Conservation (phyloP, 1,140 invertebrate genomes). For the Hydropsyche tenuis region DNA sequence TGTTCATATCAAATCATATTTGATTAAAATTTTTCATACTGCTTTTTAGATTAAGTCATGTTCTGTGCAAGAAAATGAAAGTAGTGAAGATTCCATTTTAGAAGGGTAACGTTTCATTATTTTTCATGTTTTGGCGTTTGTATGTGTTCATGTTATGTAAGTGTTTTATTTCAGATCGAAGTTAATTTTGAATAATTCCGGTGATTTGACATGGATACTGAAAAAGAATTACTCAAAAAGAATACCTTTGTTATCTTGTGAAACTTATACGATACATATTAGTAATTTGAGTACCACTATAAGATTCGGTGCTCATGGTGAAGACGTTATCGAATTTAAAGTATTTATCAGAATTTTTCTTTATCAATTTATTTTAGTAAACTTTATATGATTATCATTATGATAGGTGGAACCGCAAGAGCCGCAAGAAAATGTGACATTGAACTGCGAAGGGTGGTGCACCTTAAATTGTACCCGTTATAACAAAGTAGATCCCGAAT, state of each 20-base stretch:
- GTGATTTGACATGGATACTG: slow-evolving; percentile 66
- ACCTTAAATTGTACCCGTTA: slow-evolving; percentile 66
- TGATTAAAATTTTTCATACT: too few relatives aligned
- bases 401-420: slow-evolving; percentile 56
- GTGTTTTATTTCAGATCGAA: slow-evolving; percentile 60
- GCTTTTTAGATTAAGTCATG: slow-evolving; percentile 8
- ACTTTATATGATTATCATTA: background rate
- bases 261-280: slow-evolving; percentile 65
- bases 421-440: slow-evolving; percentile 60
- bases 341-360: slow-evolving; percentile 55
- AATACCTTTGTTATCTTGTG: slow-evolving; percentile 67
- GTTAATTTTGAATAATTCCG: slow-evolving; percentile 66
- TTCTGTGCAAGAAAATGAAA: background rate
- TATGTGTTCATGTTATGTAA: background rate
- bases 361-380: background rate
- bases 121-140: background rate
- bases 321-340: slow-evolving; percentile 68
- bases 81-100: slow-evolving; percentile 23
- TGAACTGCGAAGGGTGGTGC: slow-evolving; percentile 68
- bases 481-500: slow-evolving; percentile 54
- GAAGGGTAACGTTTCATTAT: slow-evolving; percentile 32
- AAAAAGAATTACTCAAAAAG: slow-evolving; percentile 63
- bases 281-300: slow-evolving; percentile 53
- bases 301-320: slow-evolving; percentile 65
- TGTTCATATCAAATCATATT: too few relatives aligned